phyloP scores from a whole-genome alignment of 2,888 invertebrate genomes.

The Cantharis flavilabris region DNA sequence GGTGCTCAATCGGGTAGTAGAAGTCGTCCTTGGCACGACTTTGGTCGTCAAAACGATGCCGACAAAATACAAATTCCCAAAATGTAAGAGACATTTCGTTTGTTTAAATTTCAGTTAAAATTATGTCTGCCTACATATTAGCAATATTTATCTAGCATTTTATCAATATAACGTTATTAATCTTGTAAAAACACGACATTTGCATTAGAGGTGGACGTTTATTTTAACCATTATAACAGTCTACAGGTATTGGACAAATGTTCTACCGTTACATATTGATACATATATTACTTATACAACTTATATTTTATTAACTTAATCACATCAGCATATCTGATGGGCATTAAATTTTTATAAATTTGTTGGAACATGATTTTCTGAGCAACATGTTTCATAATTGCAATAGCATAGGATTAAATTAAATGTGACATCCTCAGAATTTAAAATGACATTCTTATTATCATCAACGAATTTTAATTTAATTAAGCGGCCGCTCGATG shows the following conservation, averaged over 20 bases:
- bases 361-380: not conserved
- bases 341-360: not conserved
- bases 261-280: slow-evolving; percentile 21
- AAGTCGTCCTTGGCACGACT: slow-evolving; percentile 92
- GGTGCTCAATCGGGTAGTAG: slow-evolving; percentile 64
- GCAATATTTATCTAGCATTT: not conserved
- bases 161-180: slow-evolving; percentile 2
- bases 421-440: not conserved
- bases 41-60: slow-evolving; percentile 90
- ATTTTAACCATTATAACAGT: slow-evolving; percentile 24
- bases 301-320: not conserved
- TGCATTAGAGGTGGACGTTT: slow-evolving; percentile 19
- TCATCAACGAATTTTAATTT: not conserved
- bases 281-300: slow-evolving; percentile 16
- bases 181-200: slow-evolving; percentile 13
- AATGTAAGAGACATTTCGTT: slow-evolving; percentile 70
- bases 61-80: slow-evolving; percentile 98
- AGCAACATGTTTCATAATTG: not conserved
- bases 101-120: not conserved
- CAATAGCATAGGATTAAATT: not conserved
- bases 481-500: not conserved
- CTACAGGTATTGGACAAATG: slow-evolving; percentile 11
- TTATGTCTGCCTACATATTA: not conserved
- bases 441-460: not conserved
- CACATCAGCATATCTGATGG: not conserved